These are phyloP conservation scores for Balanococcus diminutus DNA, from an alignment of 2,888 invertebrate species.

Conservation along the genomic window DNA sequence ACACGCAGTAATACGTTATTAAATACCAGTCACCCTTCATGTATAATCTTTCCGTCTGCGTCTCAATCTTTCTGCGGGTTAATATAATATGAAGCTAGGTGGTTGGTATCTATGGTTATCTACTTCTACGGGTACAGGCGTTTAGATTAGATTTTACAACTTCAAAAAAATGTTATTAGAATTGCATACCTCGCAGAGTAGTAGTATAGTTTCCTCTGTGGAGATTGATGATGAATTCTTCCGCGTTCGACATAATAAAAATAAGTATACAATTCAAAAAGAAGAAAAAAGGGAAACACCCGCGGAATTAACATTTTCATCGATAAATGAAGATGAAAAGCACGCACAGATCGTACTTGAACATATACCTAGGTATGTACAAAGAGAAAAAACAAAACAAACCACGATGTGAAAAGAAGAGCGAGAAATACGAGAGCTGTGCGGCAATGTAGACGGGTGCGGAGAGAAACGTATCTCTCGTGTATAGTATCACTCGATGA, in stretches of 20 bases:
- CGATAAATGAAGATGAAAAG: not conserved
- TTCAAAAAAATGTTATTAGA: not conserved
- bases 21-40: not conserved
- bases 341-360: not conserved
- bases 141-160: not conserved
- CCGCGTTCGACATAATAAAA: not conserved
- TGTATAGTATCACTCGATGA: slow-evolving; percentile 17
- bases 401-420: too few species aligned
- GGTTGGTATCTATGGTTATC: not conserved
- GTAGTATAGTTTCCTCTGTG: not conserved
- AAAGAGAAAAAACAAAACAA: not conserved
- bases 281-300: not conserved
- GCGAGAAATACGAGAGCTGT: too few species aligned
- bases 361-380: not conserved
- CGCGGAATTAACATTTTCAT: not conserved
- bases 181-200: not conserved
- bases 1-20: not conserved
- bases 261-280: not conserved
- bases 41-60: not conserved
- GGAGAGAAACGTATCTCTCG: not conserved
- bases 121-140: too few species aligned
- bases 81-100: not conserved
- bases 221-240: not conserved
- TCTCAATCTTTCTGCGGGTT: not conserved
- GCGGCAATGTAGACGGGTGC: too few species aligned